Conservation (phyloP, 2,113 vertebrate genomes). For the Jacana jacana region DNA sequence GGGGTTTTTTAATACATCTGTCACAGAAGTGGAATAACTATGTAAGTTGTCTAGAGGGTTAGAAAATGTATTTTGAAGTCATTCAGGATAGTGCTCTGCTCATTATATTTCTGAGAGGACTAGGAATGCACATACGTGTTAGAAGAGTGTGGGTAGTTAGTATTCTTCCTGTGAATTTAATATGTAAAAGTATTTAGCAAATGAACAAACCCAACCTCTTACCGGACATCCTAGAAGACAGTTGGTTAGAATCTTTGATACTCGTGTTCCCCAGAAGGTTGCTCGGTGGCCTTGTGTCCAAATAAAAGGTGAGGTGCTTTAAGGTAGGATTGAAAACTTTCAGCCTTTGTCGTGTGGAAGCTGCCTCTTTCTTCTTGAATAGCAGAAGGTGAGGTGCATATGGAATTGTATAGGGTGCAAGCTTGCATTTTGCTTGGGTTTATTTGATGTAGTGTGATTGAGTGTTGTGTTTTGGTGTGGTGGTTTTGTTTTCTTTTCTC, state of each 20-base stretch:
- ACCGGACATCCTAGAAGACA: neutral
- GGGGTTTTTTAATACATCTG: neutral
- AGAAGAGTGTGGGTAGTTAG: neutral
- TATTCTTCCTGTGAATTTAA: neutral
- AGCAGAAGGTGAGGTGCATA: rapidly evolving
- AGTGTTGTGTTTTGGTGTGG: neutral
- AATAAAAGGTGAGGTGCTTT: neutral
- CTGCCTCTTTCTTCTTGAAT: neutral
- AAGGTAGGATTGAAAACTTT: neutral
- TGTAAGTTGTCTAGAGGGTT: neutral
- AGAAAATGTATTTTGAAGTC: neutral
- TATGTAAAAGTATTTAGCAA: neutral
- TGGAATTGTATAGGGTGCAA: neutral
- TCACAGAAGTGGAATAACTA: neutral
- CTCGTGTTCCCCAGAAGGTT: neutral
- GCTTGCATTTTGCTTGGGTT: neutral
- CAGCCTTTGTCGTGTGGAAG: neutral
- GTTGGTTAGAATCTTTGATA: neutral
- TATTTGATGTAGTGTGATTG: neutral
- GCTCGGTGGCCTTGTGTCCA: neutral
- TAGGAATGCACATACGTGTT: rapidly evolving
- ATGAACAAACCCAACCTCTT: neutral
- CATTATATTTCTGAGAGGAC: neutral
- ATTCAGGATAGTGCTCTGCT: neutral
- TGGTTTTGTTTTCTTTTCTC: neutral